Evolutionary conservation across 1,140 invertebrate genomes (phyloP).

Genomic region (Euwallacea fornicatus): DNA sequence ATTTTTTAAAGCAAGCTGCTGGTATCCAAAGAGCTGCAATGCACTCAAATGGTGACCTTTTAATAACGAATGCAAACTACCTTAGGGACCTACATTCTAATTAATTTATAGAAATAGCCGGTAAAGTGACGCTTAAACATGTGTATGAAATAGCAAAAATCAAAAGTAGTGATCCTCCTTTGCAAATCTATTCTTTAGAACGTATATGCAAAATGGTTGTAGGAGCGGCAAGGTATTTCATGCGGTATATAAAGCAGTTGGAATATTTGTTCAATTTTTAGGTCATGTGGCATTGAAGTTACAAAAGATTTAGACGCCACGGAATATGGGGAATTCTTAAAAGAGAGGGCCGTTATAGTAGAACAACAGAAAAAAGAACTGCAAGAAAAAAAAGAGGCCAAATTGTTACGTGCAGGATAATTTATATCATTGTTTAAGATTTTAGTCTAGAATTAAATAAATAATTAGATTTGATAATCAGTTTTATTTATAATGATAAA

Average conservation of each 20-base stretch:
- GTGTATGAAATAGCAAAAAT: slow-evolving; percentile 98
- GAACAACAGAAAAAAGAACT: slow-evolving; percentile 76
- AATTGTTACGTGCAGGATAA: slow-evolving; percentile 78
- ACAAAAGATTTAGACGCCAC: slow-evolving; percentile 77
- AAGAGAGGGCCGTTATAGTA: slow-evolving; percentile 72
- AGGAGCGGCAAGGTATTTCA: slow-evolving; percentile 62
- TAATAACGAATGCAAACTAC: too few relatives aligned
- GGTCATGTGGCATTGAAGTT: slow-evolving; percentile 81
- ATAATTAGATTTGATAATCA: too few relatives aligned
- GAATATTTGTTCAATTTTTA: not conserved
- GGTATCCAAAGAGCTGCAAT: slow-evolving; percentile 84
- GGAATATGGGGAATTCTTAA: slow-evolving; percentile 84
- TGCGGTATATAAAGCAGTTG: not conserved
- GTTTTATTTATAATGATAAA: too few relatives aligned
- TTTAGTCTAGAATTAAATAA: too few relatives aligned
- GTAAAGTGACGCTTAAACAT: slow-evolving; percentile 94
- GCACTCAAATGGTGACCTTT: slow-evolving; percentile 58
- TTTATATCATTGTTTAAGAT: not conserved
- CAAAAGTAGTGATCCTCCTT: slow-evolving; percentile 82
- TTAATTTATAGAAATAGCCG: slow-evolving; percentile 69
- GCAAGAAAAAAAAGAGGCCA: slow-evolving; percentile 87
- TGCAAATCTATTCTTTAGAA: slow-evolving; percentile 61
- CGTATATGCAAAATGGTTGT: slow-evolving; percentile 81
- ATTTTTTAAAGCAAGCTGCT: slow-evolving; percentile 93
- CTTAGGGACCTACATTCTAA: not conserved